Evolutionary conservation across 2,113 vertebrate genomes (phyloP), one percentile per base, ranked within the genome.

Genomic region (Chascanopsetta lugubris): DNA sequence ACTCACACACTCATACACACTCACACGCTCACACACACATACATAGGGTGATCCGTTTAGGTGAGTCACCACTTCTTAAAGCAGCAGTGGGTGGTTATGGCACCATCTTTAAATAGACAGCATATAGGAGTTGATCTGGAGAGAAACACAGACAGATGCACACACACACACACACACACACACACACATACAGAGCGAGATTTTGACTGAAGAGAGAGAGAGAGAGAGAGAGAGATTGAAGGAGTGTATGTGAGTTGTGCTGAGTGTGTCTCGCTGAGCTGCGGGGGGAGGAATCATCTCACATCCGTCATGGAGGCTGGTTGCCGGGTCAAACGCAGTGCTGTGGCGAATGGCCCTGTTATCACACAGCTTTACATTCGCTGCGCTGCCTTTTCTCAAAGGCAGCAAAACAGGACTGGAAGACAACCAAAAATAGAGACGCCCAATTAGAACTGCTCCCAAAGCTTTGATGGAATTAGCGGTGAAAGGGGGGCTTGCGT

Each of bases 401-500:
- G 85, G 80, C 87, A 78, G 82, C 72, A 85, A 87, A 90, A 87
- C 84, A 84, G 74, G 80, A 57, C 82, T 89, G 87, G 87, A 87
- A 87, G 84, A 87, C 72, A 69, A 85, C 87, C 87, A 87, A 85
- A 89, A 91, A 90, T 89, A 89, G 88, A 89, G 87, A 88, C 42
- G 83, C 80, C 87, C 87, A 91, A 87, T 89, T 90, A 89, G 72
- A 88, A 83, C 42, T 85, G 75, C 79, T 89, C 85, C 86, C 82
- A 81, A 81, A 85, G 85, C 88, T 91, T 91, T 90, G 89, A 91
- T 90, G 88, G 87, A 87, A 90, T 90, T 88, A 89, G 86, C 83
- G 54, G 69, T 77, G 85, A 90, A 90, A 86, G 61, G 75, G 34
- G 79, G 76, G 78, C 81, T 89, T 89, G 84, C 88, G 38, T 90